Conservation (phyloP, 2,113 vertebrate genomes). For the Phaetusa simplex region DNA sequence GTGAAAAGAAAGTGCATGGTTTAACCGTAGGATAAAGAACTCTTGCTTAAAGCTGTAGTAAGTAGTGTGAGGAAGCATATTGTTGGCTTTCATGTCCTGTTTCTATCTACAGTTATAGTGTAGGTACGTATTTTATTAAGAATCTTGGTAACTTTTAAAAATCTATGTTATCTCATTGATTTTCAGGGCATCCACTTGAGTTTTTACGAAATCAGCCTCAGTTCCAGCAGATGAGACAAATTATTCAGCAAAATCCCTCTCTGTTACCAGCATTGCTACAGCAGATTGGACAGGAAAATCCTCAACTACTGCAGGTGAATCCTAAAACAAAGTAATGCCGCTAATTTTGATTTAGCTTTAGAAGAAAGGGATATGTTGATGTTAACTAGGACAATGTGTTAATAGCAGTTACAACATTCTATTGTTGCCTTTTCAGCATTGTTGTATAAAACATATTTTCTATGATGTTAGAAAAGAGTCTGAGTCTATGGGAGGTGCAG, state of each 20-base stretch:
- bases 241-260: conserved; percentile 96
- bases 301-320: conserved; percentile 90
- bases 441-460: background rate
- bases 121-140: background rate
- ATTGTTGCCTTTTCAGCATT: background rate
- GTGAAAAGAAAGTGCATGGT: background rate
- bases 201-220: conserved; percentile 95
- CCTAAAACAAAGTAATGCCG: background rate
- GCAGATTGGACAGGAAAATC: conserved; percentile 95
- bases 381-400: background rate
- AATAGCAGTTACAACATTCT: background rate
- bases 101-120: background rate
- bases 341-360: background rate
- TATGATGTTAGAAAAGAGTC: background rate
- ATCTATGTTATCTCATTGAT: background rate
- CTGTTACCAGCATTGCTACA: conserved; percentile 92
- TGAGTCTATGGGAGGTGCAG: background rate
- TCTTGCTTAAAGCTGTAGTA: background rate
- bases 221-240: conserved; percentile 95
- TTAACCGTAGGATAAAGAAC: background rate
- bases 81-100: background rate
- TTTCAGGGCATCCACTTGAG: conserved; percentile 88
- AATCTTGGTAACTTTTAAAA: background rate
- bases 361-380: background rate
- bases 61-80: background rate